These are phyloP conservation scores for Tiaroga cobitis DNA, from an alignment of 2,797 vertebrate genomes.

Conservation along the genomic window DNA sequence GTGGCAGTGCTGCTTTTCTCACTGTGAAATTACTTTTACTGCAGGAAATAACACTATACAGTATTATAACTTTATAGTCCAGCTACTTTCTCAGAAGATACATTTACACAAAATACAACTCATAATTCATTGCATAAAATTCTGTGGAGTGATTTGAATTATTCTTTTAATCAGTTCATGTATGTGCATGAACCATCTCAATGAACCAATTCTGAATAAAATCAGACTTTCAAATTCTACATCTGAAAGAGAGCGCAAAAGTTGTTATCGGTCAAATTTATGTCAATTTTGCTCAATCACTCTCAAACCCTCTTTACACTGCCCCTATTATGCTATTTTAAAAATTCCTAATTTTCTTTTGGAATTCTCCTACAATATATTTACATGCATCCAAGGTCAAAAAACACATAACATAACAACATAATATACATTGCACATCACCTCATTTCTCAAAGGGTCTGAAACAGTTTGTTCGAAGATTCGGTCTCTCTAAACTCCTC, in stretches of 20 bases:
- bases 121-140: neutral
- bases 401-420: neutral
- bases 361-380: neutral
- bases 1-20: constrained; percentile 50
- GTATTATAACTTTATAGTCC: neutral
- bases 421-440: neutral
- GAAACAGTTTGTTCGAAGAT: neutral
- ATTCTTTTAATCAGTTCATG: neutral
- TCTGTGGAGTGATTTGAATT: neutral
- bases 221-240: neutral
- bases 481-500: neutral
- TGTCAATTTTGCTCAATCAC: neutral
- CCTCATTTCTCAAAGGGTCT: neutral
- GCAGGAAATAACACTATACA: neutral
- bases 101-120: neutral
- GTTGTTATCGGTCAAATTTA: neutral
- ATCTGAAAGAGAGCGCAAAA: neutral
- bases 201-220: neutral
- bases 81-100: neutral
- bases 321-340: neutral
- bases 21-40: constrained; percentile 14
- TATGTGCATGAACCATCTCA: neutral
- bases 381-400: neutral
- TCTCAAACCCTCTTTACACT: neutral
- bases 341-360: neutral